phyloP scores from a whole-genome alignment of 2,888 invertebrate genomes.

The Tetranychus truncatus region DNA sequence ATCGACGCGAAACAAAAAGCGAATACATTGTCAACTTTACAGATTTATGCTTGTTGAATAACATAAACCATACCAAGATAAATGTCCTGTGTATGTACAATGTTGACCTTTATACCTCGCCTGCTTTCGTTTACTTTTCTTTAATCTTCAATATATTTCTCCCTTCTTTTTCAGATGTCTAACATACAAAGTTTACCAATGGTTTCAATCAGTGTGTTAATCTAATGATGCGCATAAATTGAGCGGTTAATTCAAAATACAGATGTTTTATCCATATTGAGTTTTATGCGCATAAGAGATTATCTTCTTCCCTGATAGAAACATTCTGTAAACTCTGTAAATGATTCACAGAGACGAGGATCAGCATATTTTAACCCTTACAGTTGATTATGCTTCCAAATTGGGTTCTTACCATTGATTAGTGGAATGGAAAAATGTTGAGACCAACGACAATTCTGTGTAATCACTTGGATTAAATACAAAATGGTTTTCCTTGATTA shows the following conservation, averaged over 20 bases:
- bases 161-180: too few species aligned
- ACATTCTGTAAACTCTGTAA: not conserved
- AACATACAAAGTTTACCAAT: too few species aligned
- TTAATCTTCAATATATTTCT: too few species aligned
- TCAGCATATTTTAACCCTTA: not conserved
- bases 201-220: too few species aligned
- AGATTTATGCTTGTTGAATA: too few species aligned
- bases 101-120: too few species aligned
- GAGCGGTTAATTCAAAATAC: too few species aligned
- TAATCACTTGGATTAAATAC: not conserved
- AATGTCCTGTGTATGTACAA: too few species aligned
- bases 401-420: not conserved
- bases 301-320: not conserved
- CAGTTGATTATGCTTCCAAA: not conserved
- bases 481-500: not conserved
- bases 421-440: not conserved
- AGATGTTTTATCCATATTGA: too few species aligned
- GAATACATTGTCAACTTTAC: not conserved
- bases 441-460: not conserved
- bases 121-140: too few species aligned
- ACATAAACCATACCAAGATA: too few species aligned
- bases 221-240: too few species aligned
- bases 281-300: not conserved
- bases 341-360: not conserved
- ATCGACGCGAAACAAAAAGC: not conserved